Percentiles rank a stretch among this genome's conserved stretches.
These are phyloP conservation scores for Oophaga pumilio DNA, from an alignment of 2,113 vertebrate species.

Conservation along the genomic window DNA sequence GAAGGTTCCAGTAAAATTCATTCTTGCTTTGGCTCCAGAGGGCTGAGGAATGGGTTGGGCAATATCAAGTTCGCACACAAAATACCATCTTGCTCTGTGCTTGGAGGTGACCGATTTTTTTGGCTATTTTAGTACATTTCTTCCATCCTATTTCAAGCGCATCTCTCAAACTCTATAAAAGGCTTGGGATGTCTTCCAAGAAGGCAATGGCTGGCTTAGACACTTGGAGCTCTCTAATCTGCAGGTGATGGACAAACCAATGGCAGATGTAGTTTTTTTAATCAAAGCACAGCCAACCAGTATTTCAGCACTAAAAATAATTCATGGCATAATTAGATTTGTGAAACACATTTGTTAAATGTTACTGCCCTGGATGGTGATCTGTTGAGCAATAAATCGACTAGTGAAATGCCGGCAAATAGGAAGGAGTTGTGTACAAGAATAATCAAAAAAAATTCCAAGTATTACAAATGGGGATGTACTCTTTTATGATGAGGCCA, in stretches of 20 bases:
- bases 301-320: slow-evolving; percentile 42
- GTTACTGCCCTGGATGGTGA: slow-evolving; percentile 38
- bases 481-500: slow-evolving; percentile 69
- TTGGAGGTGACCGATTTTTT: slow-evolving; percentile 62
- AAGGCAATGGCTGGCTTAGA: slow-evolving; percentile 64
- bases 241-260: slow-evolving; percentile 67
- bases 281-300: slow-evolving; percentile 57
- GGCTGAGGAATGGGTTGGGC: neutral
- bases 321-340: slow-evolving; percentile 56
- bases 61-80: slow-evolving; percentile 30
- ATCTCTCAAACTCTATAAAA: slow-evolving; percentile 52
- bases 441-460: slow-evolving; percentile 63
- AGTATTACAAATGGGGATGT: slow-evolving; percentile 60
- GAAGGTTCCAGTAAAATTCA: neutral
- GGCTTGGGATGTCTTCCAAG: slow-evolving; percentile 61
- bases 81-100: slow-evolving; percentile 22
- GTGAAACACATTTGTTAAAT: slow-evolving; percentile 57
- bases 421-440: slow-evolving; percentile 62
- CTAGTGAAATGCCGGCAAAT: slow-evolving; percentile 59
- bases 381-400: slow-evolving; percentile 60
- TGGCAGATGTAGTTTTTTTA: slow-evolving; percentile 63
- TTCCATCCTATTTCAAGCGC: slow-evolving; percentile 68
- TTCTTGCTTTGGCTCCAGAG: neutral
- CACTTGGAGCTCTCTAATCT: slow-evolving; percentile 65
- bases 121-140: slow-evolving; percentile 60